Conservation (phyloP, 2,113 vertebrate genomes). For the Meleagris gallopavo region DNA sequence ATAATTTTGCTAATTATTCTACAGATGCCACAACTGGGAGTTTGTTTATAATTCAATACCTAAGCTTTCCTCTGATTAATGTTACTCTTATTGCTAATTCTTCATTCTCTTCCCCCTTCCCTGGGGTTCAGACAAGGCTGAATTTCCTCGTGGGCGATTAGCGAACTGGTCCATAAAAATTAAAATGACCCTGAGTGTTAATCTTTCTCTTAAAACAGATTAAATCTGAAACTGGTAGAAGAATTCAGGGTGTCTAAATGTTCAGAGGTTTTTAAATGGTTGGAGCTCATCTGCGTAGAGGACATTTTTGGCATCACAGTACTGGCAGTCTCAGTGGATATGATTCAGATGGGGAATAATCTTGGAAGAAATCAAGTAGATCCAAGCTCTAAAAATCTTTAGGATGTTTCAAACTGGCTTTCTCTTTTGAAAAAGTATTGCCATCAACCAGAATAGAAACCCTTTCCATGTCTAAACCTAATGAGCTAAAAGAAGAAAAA, state of each 20-base stretch:
- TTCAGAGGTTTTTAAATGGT: not conserved
- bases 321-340: not conserved
- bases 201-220: not conserved
- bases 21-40: not conserved
- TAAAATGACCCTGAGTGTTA: not conserved
- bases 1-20: not conserved
- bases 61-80: not conserved
- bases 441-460: not conserved
- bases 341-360: not conserved
- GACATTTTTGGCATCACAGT: not conserved
- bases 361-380: not conserved
- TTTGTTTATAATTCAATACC: not conserved
- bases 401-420: not conserved
- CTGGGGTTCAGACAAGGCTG: not conserved
- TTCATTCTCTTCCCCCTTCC: not conserved
- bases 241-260: not conserved
- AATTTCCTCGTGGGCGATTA: not conserved
- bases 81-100: not conserved
- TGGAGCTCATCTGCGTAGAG: not conserved
- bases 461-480: not conserved
- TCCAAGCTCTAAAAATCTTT: not conserved
- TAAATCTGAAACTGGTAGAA: not conserved
- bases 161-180: not conserved
- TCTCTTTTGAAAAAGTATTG: not conserved
- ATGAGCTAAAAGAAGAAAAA: not conserved